Percentiles rank a stretch among this genome's conserved stretches.
phyloP scores from a whole-genome alignment of 2,113 vertebrate genomes.

The Lagopus leucura region DNA sequence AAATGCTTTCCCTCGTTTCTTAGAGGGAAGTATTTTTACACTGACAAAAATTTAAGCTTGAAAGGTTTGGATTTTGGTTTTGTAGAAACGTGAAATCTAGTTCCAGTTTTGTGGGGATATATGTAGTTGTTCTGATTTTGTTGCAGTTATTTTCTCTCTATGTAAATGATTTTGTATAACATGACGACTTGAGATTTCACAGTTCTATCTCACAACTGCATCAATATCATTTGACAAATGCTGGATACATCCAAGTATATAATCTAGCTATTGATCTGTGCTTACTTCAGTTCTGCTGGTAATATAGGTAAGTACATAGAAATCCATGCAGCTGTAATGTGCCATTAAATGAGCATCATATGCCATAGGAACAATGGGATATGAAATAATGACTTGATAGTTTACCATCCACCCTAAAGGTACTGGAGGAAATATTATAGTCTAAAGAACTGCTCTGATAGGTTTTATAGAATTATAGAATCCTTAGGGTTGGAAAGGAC shows the following conservation, averaged over 20 bases:
- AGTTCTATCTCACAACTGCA: neutral
- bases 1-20: neutral
- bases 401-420: neutral
- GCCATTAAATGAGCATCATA: neutral
- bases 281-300: neutral
- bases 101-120: neutral
- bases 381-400: neutral
- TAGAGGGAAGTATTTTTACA: neutral
- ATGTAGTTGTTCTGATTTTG: neutral
- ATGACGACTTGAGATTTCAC: neutral
- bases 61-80: neutral
- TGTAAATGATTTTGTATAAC: neutral
- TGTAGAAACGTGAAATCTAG: neutral
- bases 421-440: neutral
- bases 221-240: neutral
- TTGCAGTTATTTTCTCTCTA: neutral
- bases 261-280: neutral
- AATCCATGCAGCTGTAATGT: neutral
- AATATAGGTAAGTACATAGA: neutral
- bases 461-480: neutral
- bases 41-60: neutral
- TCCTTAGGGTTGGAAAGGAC: too few relatives aligned
- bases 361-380: neutral
- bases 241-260: neutral
- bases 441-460: neutral